Conservation (phyloP, 2,797 vertebrate species). For the Sebastes cheni region DNA sequence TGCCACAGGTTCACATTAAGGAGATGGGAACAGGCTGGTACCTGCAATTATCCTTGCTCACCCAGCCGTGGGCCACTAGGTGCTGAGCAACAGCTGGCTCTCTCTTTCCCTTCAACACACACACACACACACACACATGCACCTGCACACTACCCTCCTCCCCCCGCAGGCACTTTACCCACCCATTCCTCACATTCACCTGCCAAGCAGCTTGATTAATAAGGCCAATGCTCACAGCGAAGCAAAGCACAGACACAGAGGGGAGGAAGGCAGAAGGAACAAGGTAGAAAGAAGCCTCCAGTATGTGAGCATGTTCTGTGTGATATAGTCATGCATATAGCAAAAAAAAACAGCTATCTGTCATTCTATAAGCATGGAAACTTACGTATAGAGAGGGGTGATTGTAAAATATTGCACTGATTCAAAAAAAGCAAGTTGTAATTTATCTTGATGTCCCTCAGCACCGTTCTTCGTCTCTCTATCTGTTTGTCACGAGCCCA, state of each 20-base stretch:
- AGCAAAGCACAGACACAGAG: conserved; percentile 29
- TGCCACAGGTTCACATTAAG: conserved; percentile 69
- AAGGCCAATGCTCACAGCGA: conserved; percentile 51
- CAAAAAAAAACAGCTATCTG: not conserved
- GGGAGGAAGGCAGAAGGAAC: not conserved
- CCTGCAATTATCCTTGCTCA: conserved; percentile 82
- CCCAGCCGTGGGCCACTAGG: conserved; percentile 65
- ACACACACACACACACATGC: conserved; percentile 18
- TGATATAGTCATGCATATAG: not conserved
- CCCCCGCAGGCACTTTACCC: conserved; percentile 39
- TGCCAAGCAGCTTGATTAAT: conserved; percentile 74
- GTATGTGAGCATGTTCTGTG: not conserved
- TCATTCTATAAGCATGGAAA: conserved; percentile 12
- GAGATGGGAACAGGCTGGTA: conserved; percentile 75
- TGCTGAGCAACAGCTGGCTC: conserved; percentile 73
- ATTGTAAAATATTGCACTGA: conserved; percentile 4
- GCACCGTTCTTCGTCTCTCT: not conserved
- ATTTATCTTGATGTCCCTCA: conserved; percentile 21
- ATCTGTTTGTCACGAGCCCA: conserved; percentile 18
- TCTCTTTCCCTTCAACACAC: conserved; percentile 13
- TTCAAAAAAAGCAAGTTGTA: not conserved
- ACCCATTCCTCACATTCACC: conserved; percentile 62
- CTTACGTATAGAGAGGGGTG: not conserved
- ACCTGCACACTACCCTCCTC: conserved; percentile 21
- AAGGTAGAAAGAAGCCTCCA: not conserved